Base-by-base conservation (phyloP, 2,113 vertebrate genomes). In the Erythrocercus mccallii region DNA sequence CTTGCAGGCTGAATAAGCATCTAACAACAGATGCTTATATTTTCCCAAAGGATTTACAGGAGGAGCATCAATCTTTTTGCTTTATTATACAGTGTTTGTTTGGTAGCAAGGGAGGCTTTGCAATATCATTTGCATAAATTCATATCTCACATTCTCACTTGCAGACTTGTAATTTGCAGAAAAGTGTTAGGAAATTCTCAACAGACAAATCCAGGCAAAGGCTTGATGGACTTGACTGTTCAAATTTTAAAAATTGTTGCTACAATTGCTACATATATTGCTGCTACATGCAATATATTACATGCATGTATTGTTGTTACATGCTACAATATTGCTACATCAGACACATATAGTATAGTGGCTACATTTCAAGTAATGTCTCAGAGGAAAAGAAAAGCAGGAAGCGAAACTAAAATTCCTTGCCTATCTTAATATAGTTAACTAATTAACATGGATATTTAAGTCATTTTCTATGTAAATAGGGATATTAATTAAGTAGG, bases 51-150 rank as follows among this genome's bases (percentile, higher is more conserved):
- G 88, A 85, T 80, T 94, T 93, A 53, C 74, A 61, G 28, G 45
- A 90, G 21, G 10, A 85, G 3, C 5, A 76, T 64, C 19, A 76
- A 60, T 2, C 1, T 33, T 90, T 82, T 86, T 77, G 44, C 21
- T 53, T 92, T 85, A 44, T 79, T 37, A 33, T 51, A 50, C 11
- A 44, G n/a, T 40, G 45, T 69, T 84, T 93, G 11, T 51, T 78
- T 65, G 65, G 31, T 82, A 85, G 61, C 24, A 57, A 28, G 37
- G 24, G 23, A 84, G 28, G 40, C 65, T 76, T 79, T 85, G 20
- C 53, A 91, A 61, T 57, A 17, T 1, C 7, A 33, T 95, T 91
- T 96, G 74, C 87, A 93, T 94, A 94, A 95, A 91, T 45, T 85
- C 40, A 18, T 81, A 51, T 68, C 84, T 94, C 57, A 69, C 17